A percentile compares a stretch with the other conserved stretches of the same genome.
phyloP scores from a whole-genome alignment of 1,140 invertebrate genomes.

The Monomorium pharaonis region DNA sequence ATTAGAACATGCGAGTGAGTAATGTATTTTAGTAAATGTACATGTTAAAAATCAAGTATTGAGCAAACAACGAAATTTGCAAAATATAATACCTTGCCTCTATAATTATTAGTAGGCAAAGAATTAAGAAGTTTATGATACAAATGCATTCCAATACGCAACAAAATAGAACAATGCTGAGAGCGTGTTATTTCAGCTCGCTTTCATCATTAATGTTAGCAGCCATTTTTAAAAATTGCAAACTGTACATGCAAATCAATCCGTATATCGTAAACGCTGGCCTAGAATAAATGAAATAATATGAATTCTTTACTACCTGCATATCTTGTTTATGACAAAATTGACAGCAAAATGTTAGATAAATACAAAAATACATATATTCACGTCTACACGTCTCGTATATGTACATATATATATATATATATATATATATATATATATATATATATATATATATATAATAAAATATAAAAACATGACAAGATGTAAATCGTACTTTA shows the following conservation, averaged over 20 bases:
- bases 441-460: not conserved
- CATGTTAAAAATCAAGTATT: not conserved
- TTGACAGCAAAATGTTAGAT: not conserved
- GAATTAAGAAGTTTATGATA: not conserved
- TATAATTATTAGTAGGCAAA: not conserved
- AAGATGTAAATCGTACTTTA: not conserved
- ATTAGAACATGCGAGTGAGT: not conserved
- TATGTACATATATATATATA: not conserved
- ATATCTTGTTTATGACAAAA: not conserved
- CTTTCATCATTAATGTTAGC: not conserved
- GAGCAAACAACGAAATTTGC: not conserved
- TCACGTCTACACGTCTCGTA: not conserved
- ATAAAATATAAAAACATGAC: not conserved
- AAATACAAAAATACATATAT: not conserved
- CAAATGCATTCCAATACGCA: slow-evolving; percentile 16
- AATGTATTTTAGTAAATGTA: not conserved
- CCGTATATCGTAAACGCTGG: not conserved
- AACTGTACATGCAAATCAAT: not conserved
- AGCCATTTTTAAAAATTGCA: slow-evolving; percentile 8
- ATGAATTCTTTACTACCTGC: not conserved
- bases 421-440: too few relatives aligned
- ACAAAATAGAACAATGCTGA: not conserved
- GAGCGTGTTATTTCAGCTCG: not conserved
- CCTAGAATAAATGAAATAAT: not conserved
- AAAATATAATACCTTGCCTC: not conserved